phyloP scores from a whole-genome alignment of 2,888 invertebrate species.

The Agonopterix alstromeriana region DNA sequence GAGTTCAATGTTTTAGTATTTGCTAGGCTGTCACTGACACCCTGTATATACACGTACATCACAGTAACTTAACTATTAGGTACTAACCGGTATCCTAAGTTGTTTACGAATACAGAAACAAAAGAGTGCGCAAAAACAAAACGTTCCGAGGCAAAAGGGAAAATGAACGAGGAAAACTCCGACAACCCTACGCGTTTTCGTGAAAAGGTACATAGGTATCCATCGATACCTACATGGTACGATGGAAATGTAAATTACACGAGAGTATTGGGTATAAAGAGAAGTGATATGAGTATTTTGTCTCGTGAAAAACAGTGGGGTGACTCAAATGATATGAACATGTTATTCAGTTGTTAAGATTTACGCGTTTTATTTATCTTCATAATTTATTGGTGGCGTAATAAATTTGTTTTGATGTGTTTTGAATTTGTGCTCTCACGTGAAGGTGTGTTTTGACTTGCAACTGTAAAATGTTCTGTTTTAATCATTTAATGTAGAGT shows the following conservation, averaged over 20 bases:
- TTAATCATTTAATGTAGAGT: no score
- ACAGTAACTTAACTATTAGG: no score
- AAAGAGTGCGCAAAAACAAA: conserved; percentile 5
- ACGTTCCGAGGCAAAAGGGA: not conserved
- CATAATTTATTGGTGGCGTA: no score
- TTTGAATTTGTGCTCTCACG: no score
- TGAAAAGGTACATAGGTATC: conserved; percentile 1
- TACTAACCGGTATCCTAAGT: no score
- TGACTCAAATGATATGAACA: not conserved
- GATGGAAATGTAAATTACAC: conserved; percentile 27
- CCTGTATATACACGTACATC: no score
- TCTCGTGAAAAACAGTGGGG: not conserved
- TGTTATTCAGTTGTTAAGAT: not conserved
- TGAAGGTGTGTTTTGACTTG: no score
- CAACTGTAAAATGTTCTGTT: no score
- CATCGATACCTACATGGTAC: conserved; percentile 6
- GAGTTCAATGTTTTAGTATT: no score
- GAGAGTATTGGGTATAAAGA: conserved; percentile 21
- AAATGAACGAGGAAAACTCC: not conserved
- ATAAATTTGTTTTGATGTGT: no score
- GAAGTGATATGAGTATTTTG: conserved; percentile 25
- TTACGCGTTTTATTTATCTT: no score
- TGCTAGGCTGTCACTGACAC: no score
- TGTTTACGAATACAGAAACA: conserved; percentile 1
- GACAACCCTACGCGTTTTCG: not conserved